phyloP scores from a whole-genome alignment of 2,113 vertebrate species.

The Anthoscopus minutus region DNA sequence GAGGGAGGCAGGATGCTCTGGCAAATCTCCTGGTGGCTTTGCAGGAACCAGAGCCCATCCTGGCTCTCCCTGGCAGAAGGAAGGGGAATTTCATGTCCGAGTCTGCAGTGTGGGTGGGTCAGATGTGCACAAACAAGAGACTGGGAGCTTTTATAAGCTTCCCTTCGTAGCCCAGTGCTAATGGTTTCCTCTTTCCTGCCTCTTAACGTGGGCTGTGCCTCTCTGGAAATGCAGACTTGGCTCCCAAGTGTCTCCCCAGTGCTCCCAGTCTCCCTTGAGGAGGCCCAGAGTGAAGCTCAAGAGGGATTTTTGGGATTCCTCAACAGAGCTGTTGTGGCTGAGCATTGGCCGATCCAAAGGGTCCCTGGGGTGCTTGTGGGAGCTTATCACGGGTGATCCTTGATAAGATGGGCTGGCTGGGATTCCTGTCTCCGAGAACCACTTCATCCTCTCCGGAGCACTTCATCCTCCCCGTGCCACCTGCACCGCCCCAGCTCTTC shows the following conservation, averaged over 20 bases:
- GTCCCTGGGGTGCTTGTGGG: neutral
- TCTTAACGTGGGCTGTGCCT: neutral
- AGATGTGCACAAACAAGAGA: neutral
- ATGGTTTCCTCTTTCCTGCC: neutral
- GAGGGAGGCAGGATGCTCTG: neutral
- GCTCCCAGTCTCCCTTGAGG: neutral
- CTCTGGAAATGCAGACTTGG: neutral
- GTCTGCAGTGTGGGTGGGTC: neutral
- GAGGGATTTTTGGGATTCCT: neutral
- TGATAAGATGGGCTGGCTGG: neutral
- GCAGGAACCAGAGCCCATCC: neutral
- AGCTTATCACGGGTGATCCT: neutral
- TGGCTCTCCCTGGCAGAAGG: neutral
- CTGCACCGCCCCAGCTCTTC: fast-evolving
- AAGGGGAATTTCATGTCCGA: neutral
- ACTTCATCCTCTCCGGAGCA: neutral
- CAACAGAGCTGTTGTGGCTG: fast-evolving
- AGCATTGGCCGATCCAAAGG: neutral
- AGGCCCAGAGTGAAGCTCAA: neutral
- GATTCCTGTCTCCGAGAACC: neutral
- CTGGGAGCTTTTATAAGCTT: neutral
- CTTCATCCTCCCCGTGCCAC: neutral
- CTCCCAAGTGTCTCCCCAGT: neutral
- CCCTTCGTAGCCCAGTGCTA: neutral
- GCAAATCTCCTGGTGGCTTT: neutral